phyloP scores from a whole-genome alignment of 2,888 invertebrate species.

The Leucozona laternaria region DNA sequence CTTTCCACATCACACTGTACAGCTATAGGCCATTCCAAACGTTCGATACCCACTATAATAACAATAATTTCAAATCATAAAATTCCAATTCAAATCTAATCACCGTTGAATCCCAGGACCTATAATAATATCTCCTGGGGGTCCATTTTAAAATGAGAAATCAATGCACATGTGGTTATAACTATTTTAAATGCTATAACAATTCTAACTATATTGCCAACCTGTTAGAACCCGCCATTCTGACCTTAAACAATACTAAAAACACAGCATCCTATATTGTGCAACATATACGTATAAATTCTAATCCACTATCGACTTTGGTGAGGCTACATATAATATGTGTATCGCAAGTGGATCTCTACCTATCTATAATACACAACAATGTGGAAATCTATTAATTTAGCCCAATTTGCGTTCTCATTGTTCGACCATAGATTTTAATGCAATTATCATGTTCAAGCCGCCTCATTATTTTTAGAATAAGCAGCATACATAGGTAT shows the following conservation, averaged over 20 bases:
- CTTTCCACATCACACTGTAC: neutral
- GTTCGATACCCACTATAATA: slow-evolving; percentile 27
- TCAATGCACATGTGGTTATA: slow-evolving; percentile 32
- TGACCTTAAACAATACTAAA: slow-evolving; percentile 38
- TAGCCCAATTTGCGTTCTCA: slow-evolving; percentile 61
- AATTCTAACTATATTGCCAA: slow-evolving; percentile 13
- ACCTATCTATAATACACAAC: slow-evolving; percentile 10
- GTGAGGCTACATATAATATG: too few species aligned
- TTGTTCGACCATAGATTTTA: slow-evolving; percentile 63
- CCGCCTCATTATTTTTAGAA: slow-evolving; percentile 67
- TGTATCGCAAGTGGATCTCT: slow-evolving; percentile 5
- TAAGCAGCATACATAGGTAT: neutral
- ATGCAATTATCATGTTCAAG: slow-evolving; percentile 70
- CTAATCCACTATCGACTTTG: slow-evolving; percentile 37
- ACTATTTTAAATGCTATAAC: neutral
- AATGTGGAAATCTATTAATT: slow-evolving; percentile 64
- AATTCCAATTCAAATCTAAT: slow-evolving; percentile 44
- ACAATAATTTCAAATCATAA: slow-evolving; percentile 41
- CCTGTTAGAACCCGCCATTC: slow-evolving; percentile 38
- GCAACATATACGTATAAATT: slow-evolving; percentile 24
- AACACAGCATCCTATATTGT: slow-evolving; percentile 7
- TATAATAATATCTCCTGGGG: slow-evolving; percentile 15
- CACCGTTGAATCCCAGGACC: slow-evolving; percentile 10
- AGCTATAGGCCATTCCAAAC: neutral
- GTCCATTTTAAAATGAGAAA: slow-evolving; percentile 46